A percentile compares a stretch with the other conserved stretches of the same genome.
Evolutionary conservation across 1,140 invertebrate genomes (phyloP).

Genomic region (Bombus ignitus): DNA sequence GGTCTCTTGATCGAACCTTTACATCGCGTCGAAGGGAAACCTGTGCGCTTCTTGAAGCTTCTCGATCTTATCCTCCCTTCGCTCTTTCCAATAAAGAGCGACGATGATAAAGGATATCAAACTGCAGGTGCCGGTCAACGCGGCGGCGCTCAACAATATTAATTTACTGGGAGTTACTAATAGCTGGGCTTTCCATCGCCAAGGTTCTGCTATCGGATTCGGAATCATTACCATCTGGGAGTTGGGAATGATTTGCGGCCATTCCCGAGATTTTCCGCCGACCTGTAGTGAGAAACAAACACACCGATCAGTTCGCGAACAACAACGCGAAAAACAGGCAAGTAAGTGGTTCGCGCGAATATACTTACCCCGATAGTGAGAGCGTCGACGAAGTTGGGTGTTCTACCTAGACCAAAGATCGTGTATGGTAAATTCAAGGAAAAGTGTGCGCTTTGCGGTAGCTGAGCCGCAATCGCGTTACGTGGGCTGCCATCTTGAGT

Average conservation of each 20-base stretch:
- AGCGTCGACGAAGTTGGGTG: slow-evolving; percentile 98
- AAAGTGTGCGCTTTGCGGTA: slow-evolving; percentile 96
- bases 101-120: slow-evolving; percentile 93
- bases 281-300: slow-evolving; percentile 64
- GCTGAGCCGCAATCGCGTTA: slow-evolving; percentile 91
- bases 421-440: slow-evolving; percentile 96
- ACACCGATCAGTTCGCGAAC: background rate
- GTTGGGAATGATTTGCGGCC: slow-evolving; percentile 98
- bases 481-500: slow-evolving; percentile 91
- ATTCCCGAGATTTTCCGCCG: slow-evolving; percentile 84
- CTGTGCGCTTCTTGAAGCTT: slow-evolving; percentile 93
- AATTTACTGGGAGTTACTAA: slow-evolving; percentile 98
- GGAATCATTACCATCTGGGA: slow-evolving; percentile 98
- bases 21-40: slow-evolving; percentile 93
- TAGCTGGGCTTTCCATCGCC: slow-evolving; percentile 94
- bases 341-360: background rate
- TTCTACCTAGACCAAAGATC: slow-evolving; percentile 97
- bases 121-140: slow-evolving; percentile 93
- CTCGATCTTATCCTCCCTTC: slow-evolving; percentile 95
- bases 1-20: slow-evolving; percentile 66
- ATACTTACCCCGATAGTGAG: slow-evolving; percentile 91
- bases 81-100: slow-evolving; percentile 96
- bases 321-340: too few species aligned
- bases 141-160: slow-evolving; percentile 95
- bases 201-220: slow-evolving; percentile 89